phyloP scores from a whole-genome alignment of 1,140 invertebrate species.

The Bicyclus anynana region DNA sequence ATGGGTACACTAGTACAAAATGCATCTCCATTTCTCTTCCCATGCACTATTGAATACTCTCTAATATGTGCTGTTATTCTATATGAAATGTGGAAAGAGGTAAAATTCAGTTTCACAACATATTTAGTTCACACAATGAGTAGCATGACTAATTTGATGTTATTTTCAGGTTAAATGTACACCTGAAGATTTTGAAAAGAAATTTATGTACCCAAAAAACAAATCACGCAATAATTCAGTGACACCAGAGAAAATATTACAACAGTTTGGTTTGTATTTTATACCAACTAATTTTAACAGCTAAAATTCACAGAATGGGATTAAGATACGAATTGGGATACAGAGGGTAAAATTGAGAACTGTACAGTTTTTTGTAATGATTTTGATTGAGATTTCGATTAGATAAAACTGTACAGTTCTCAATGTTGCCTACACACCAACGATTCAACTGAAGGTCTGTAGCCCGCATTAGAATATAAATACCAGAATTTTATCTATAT shows the following conservation, averaged over 20 bases:
- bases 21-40: constrained; percentile 91
- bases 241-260: constrained; percentile 70
- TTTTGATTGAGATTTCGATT: too few relatives aligned
- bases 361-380: too few relatives aligned
- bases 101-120: constrained; percentile 28
- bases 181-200: constrained; percentile 68
- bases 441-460: too few relatives aligned
- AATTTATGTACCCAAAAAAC: constrained; percentile 46
- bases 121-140: background rate
- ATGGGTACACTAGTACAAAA: constrained; percentile 86
- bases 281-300: background rate
- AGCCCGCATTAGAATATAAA: too few relatives aligned
- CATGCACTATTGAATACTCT: constrained; percentile 93
- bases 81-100: constrained; percentile 90
- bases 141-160: background rate
- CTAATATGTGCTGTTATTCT: constrained; percentile 90
- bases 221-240: constrained; percentile 70
- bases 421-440: too few relatives aligned
- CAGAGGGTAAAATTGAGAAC: too few relatives aligned
- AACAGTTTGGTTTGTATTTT: constrained; percentile 58
- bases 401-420: too few relatives aligned
- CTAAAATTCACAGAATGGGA: too few relatives aligned
- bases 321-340: too few relatives aligned
- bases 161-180: constrained; percentile 64
- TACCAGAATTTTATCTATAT: too few relatives aligned